A percentile compares a stretch with the other conserved stretches of the same genome.
These are phyloP conservation scores for Caenorhabditis sp. DNA, from an alignment of 2,888 invertebrate species.

Conservation along the genomic window DNA sequence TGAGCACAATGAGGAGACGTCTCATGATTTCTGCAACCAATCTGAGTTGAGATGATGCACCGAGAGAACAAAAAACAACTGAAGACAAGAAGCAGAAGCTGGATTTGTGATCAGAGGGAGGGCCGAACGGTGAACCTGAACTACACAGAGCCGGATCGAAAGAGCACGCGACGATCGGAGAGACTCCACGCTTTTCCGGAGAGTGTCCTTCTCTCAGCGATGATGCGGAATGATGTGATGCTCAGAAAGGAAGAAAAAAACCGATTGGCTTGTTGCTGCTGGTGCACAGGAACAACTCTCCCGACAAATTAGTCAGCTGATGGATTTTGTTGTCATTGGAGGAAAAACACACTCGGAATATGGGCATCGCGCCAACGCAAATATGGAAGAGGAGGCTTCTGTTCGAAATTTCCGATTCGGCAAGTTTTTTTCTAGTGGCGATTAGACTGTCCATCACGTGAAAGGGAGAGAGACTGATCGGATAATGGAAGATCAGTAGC, in stretches of 20 bases:
- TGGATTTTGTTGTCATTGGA: constrained; percentile 31
- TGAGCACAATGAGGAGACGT: constrained; percentile 63
- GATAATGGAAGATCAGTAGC: constrained; percentile 5
- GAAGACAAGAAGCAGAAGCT: constrained; percentile 36
- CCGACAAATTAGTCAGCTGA: constrained; percentile 53
- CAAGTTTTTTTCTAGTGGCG: constrained; percentile 46
- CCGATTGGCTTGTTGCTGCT: constrained; percentile 13
- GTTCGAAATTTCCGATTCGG: constrained; percentile 42
- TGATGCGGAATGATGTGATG: constrained; percentile 62
- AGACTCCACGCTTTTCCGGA: constrained; percentile 47
- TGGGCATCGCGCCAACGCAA: constrained; percentile 66
- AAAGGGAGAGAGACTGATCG: constrained; percentile 22
- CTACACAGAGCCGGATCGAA: constrained; percentile 47
- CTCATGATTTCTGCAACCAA: constrained; percentile 46
- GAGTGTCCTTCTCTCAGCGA: constrained; percentile 33
- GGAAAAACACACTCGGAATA: constrained; percentile 53
- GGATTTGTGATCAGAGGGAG: constrained; percentile 24
- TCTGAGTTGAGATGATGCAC: background rate
- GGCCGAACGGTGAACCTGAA: constrained; percentile 46
- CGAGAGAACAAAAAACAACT: constrained; percentile 19
- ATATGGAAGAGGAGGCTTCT: constrained; percentile 19
- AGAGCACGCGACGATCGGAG: constrained; percentile 55
- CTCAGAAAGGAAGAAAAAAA: constrained; percentile 16
- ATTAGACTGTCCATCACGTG: constrained; percentile 47
- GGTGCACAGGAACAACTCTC: constrained; percentile 31